Conservation (phyloP, 2,113 vertebrate species). For the Phrynosoma platyrhinos region DNA sequence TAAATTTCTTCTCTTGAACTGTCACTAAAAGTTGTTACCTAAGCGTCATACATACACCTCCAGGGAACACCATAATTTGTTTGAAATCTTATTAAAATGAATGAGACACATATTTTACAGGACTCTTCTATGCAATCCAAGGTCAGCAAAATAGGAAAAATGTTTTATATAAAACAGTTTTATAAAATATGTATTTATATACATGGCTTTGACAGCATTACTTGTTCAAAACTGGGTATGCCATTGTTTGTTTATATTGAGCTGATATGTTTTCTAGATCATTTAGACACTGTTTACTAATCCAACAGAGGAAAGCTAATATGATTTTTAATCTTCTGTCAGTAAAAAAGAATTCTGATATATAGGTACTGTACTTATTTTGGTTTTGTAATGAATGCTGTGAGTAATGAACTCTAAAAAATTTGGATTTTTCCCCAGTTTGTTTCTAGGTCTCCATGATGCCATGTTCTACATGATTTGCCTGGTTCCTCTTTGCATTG, state of each 20-base stretch:
- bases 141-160: background rate
- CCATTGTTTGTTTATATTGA: background rate
- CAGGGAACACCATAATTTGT: background rate
- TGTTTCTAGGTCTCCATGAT: conserved; percentile 78
- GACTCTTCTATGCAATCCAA: background rate
- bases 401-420: background rate
- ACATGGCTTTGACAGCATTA: background rate
- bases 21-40: background rate
- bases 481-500: conserved; percentile 82
- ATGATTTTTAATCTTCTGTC: background rate
- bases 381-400: background rate
- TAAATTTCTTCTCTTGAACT: background rate
- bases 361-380: background rate
- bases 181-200: too few relatives aligned
- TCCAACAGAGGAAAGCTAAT: background rate
- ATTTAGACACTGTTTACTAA: background rate
- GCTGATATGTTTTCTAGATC: background rate
- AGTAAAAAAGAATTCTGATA: background rate
- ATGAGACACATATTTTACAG: background rate
- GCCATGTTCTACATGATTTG: conserved; percentile 90
- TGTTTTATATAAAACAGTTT: background rate
- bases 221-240: background rate
- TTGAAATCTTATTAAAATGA: background rate
- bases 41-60: too few relatives aligned
- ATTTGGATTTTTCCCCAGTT: conserved; percentile 69